These are phyloP conservation scores for Lophius americanus DNA, from an alignment of 2,797 vertebrate genomes.

Conservation along the genomic window DNA sequence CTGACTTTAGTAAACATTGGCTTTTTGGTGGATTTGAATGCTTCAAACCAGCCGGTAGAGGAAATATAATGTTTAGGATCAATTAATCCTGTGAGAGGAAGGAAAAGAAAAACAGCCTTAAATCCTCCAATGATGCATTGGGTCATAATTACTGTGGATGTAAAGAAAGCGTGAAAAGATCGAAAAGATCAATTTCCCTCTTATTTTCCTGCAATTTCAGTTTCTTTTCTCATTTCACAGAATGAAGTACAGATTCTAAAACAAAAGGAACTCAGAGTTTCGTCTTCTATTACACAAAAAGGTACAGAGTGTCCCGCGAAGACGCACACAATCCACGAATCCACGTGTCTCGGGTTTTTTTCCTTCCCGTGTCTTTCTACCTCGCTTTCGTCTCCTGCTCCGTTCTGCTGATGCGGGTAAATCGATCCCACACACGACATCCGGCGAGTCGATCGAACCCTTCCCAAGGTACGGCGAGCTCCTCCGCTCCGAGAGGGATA, in stretches of 20 bases:
- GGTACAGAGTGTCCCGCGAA: no score
- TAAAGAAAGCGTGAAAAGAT: neutral
- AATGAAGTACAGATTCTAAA: no score
- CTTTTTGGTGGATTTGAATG: no score
- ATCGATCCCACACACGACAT: constrained; percentile 58
- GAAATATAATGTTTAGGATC: no score
- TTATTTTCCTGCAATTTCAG: neutral
- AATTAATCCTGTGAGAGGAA: no score
- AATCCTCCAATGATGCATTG: neutral
- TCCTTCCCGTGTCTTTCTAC: neutral
- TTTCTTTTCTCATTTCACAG: no score
- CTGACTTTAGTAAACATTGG: no score
- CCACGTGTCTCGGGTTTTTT: no score
- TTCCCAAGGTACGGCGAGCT: constrained; percentile 41
- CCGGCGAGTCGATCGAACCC: constrained; percentile 19
- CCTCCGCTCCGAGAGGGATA: constrained; percentile 31
- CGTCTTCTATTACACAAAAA: no score
- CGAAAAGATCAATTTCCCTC: neutral
- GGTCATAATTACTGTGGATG: neutral
- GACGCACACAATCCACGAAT: no score
- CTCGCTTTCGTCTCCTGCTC: constrained; percentile 10
- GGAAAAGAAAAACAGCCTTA: neutral
- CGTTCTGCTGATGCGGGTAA: constrained; percentile 23
- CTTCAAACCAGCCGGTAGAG: no score
- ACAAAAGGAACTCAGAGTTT: no score